These are phyloP conservation scores for Anguilla anguilla DNA, from an alignment of 2,797 vertebrate genomes.

Conservation along the genomic window DNA sequence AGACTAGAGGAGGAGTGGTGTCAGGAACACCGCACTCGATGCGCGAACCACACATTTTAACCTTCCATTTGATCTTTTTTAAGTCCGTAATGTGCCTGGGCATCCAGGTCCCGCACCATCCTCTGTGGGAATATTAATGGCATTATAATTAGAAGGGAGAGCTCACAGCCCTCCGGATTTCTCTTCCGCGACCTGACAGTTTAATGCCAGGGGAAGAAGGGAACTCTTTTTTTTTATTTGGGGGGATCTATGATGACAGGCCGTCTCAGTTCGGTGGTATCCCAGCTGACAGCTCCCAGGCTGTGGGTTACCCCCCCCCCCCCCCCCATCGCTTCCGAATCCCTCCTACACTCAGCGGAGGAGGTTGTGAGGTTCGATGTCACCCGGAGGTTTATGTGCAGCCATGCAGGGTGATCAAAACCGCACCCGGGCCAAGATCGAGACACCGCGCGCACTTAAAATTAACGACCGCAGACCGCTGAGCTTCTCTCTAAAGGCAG, in stretches of 20 bases:
- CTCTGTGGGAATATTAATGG: neutral
- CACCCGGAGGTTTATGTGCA: neutral
- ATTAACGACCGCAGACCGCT: neutral
- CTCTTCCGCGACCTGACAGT: neutral
- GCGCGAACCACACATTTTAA: neutral
- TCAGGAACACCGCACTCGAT: neutral
- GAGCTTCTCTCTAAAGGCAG: neutral
- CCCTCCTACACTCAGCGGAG: neutral
- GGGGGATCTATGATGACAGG: neutral
- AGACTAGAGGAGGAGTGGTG: neutral
- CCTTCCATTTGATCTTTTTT: neutral
- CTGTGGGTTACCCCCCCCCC: neutral
- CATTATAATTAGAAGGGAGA: neutral
- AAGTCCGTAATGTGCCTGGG: neutral
- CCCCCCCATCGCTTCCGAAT: neutral
- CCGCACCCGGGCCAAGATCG: neutral
- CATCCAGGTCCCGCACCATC: neutral
- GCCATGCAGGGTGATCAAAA: neutral
- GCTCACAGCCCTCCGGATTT: neutral
- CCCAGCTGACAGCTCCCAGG: neutral
- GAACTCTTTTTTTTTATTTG: neutral
- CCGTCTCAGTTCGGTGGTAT: neutral
- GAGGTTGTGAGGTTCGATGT: neutral
- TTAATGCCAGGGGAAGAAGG: neutral
- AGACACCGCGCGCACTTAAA: neutral